Percentiles rank a stretch among this genome's conserved stretches.
Evolutionary conservation across 2,113 vertebrate genomes (phyloP).

Genomic region (Dicaeum eximium): DNA sequence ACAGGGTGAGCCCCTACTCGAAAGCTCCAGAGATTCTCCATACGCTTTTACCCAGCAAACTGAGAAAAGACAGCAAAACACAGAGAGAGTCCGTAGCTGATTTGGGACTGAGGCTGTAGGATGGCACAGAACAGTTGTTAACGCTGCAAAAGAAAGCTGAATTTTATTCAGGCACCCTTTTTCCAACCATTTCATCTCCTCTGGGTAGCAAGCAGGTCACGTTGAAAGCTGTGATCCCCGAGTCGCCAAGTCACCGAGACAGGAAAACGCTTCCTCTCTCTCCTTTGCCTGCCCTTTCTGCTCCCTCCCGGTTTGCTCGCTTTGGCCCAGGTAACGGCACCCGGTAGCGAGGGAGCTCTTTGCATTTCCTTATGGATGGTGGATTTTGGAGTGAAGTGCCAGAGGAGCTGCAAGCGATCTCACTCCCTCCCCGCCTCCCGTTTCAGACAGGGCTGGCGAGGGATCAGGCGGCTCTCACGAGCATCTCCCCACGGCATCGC

Average conservation of each 20-base stretch:
- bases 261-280: not conserved
- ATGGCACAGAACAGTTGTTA: not conserved
- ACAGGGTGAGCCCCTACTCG: slow-evolving; percentile 81
- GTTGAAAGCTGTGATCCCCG: not conserved
- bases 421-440: not conserved
- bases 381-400: not conserved
- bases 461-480: no score
- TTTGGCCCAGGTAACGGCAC: not conserved
- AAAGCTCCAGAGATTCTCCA: slow-evolving; percentile 76
- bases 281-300: not conserved
- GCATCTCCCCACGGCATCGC: not conserved
- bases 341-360: not conserved
- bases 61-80: slow-evolving; percentile 42
- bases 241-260: not conserved
- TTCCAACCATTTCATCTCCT: not conserved
- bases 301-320: not conserved
- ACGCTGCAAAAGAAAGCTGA: not conserved
- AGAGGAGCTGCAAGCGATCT: not conserved
- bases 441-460: not conserved
- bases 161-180: not conserved
- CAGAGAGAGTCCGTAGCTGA: not conserved
- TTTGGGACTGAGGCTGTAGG: not conserved
- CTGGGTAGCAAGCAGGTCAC: not conserved
- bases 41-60: slow-evolving; percentile 69
- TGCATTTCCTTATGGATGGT: not conserved